Percentiles rank a stretch among this genome's conserved stretches.
phyloP scores from a whole-genome alignment of 1,140 invertebrate species.

The Sminthurinus signatus region DNA sequence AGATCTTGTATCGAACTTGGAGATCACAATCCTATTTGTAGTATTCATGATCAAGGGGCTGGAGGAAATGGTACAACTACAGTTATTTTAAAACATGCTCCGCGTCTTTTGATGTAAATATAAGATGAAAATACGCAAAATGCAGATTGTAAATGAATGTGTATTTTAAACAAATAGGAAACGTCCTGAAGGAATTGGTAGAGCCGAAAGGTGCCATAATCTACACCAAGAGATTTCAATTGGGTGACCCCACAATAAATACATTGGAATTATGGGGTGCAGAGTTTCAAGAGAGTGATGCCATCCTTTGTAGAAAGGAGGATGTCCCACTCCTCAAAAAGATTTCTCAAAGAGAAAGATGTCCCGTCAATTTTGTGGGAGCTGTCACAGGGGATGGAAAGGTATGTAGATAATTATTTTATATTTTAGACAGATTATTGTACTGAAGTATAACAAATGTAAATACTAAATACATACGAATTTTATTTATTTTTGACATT shows the following conservation, averaged over 20 bases:
- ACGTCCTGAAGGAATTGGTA: constrained; percentile 93
- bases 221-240: constrained; percentile 74
- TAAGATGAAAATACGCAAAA: no score
- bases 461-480: no score
- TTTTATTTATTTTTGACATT: no score
- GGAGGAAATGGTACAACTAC: constrained; percentile 87
- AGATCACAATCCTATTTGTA: constrained; percentile 78
- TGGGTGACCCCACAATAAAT: constrained; percentile 91
- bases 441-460: no score
- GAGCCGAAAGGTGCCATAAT: constrained; percentile 90
- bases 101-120: no score
- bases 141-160: no score
- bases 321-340: constrained; percentile 59
- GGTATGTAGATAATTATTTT: constrained; percentile 47
- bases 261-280: constrained; percentile 94
- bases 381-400: constrained; percentile 79
- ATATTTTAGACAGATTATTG: no score
- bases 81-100: no score
- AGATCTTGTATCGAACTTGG: constrained; percentile 81
- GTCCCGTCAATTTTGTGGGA: constrained; percentile 88
- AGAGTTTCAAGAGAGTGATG: constrained; percentile 96
- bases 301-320: constrained; percentile 64
- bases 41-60: constrained; percentile 93
- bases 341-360: constrained; percentile 79
- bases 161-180: no score